Evolutionary conservation across 2,888 invertebrate genomes (phyloP), one percentile per base, ranked within the genome.

Genomic region (Sarcophaga rosellei): DNA sequence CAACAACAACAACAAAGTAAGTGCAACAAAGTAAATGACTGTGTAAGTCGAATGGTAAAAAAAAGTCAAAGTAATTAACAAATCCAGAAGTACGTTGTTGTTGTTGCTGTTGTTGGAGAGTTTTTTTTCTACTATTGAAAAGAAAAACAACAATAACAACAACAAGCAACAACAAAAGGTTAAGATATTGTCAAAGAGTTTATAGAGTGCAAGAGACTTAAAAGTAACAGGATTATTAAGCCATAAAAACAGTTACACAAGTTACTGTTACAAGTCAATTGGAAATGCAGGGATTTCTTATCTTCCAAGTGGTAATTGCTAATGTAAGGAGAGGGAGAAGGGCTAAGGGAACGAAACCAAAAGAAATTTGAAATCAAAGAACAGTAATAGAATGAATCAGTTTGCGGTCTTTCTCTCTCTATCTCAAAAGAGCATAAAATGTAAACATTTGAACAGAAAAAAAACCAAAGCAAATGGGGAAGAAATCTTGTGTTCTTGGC

Each of bases 31-130:
- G 35, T 79, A 79, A 86, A 65, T 81, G 62, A 25, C 74, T 59
- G 53, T 53, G 57, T 25, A 75, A 65, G 79, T 80, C 75, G 77
- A 75, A 57, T 45, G 35, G 35, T 35, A 35, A 35, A 35, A 61
- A 80, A 73, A 81, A 84, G 81, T 84, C 86, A 75, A 86, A 84
- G 86, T 81, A 86, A 86, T 81, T 84, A 84, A 75, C 84, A 81
- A 81, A 78, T 44, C 65, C 44, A 66, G 70, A 86, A 84, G 81
- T 70, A 75, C 75, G 62, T 84, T 35, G 35, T 10, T 35, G 8
- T 35, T 35, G 35, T 35, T 35, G 25, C 4, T 25, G 35, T 35
- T 35, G 35, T 35, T 35, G 35, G 35, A 35, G 35, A 10, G 10
- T 1, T 10, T 10, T 35, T 81, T 81, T 68, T 47, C 35, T 21